A percentile compares a stretch with the other conserved stretches of the same genome.
phyloP scores from a whole-genome alignment of 2,113 vertebrate genomes.

The Alexandromys fortis region DNA sequence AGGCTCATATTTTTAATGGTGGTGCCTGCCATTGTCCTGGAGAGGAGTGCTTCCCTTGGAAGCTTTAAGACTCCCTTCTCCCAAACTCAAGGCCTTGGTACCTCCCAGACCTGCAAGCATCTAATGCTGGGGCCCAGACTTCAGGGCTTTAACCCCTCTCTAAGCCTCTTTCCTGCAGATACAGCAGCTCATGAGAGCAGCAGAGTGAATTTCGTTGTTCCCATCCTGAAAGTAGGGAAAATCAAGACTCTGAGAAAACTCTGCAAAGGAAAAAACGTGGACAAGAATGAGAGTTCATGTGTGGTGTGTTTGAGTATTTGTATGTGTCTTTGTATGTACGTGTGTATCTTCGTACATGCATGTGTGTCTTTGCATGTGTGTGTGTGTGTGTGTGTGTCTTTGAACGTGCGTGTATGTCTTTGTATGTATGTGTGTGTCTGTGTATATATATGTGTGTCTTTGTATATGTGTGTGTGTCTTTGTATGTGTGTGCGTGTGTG shows the following conservation, averaged over 20 bases:
- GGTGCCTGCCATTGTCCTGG: background rate
- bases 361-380: background rate
- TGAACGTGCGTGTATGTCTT: background rate
- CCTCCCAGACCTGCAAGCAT: background rate
- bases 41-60: background rate
- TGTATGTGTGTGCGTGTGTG: background rate
- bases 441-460: background rate
- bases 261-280: background rate
- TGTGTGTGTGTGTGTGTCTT: background rate
- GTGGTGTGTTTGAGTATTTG: background rate
- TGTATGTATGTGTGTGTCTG: background rate
- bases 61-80: background rate
- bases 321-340: background rate
- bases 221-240: background rate
- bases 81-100: accelerated
- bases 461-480: background rate
- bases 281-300: background rate
- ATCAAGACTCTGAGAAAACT: conserved; percentile 24
- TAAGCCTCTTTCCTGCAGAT: background rate
- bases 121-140: background rate
- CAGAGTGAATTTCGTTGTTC: background rate
- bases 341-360: background rate
- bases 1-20: background rate
- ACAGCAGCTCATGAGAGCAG: background rate
- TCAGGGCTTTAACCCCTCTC: background rate